phyloP scores from a whole-genome alignment of 2,113 vertebrate genomes.

The Galemys pyrenaicus region DNA sequence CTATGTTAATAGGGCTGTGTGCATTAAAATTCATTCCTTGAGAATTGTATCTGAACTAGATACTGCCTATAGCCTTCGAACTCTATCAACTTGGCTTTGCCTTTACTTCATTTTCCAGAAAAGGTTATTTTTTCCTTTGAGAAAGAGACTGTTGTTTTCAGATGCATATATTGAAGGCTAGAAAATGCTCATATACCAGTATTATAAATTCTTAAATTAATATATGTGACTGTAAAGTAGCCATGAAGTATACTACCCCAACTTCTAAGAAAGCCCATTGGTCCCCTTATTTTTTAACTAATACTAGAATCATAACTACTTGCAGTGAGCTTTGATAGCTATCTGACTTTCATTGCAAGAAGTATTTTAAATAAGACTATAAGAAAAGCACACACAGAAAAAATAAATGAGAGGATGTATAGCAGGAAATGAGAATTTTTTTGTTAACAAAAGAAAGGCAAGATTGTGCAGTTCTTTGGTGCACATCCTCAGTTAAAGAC shows the following conservation, averaged over 20 bases:
- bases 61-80: slow-evolving; percentile 41
- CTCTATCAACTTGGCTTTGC: not conserved
- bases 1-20: slow-evolving; percentile 63
- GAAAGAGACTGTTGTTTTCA: slow-evolving; percentile 18
- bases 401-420: not conserved
- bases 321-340: not conserved
- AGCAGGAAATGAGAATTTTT: not conserved
- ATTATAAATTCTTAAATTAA: slow-evolving; percentile 38
- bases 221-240: not conserved
- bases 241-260: not conserved
- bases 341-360: not conserved
- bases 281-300: slow-evolving; percentile 1
- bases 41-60: slow-evolving; percentile 59
- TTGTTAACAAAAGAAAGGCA: slow-evolving; percentile 1
- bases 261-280: not conserved
- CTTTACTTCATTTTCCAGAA: slow-evolving; percentile 19
- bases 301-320: not conserved
- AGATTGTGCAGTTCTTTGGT: not conserved
- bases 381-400: slow-evolving; percentile 15
- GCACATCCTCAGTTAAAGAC: not conserved
- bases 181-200: not conserved
- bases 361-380: not conserved
- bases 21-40: slow-evolving; percentile 77
- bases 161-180: slow-evolving; percentile 29
- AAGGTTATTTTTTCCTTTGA: slow-evolving; percentile 32